Percentiles rank a stretch among this genome's conserved stretches.
phyloP scores from a whole-genome alignment of 2,797 vertebrate species.

The Sebastes cheni region DNA sequence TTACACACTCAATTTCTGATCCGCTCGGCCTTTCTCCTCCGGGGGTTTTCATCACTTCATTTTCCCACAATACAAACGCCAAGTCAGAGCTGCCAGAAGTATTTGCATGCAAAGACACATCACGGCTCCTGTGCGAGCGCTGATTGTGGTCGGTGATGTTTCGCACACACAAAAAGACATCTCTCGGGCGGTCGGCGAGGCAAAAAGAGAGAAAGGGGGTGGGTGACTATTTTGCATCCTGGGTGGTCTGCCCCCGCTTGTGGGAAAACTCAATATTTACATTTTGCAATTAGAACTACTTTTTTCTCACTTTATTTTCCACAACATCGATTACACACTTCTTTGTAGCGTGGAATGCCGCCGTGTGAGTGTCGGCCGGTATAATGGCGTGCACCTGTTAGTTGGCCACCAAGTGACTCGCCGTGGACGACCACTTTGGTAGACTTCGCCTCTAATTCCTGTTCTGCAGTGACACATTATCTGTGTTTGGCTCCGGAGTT shows the following conservation, averaged over 20 bases:
- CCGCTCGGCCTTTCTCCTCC: slow-evolving; percentile 23
- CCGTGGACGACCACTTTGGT: slow-evolving; percentile 35
- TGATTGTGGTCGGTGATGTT: slow-evolving; percentile 78
- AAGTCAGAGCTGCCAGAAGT: slow-evolving; percentile 63
- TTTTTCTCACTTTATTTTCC: slow-evolving; percentile 85
- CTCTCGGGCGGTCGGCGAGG: slow-evolving; percentile 75
- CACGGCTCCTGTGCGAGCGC: slow-evolving; percentile 66
- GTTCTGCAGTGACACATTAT: slow-evolving; percentile 27
- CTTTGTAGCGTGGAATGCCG: slow-evolving; percentile 66
- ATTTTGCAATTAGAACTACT: slow-evolving; percentile 89
- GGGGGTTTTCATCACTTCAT: slow-evolving; percentile 70
- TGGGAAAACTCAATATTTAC: slow-evolving; percentile 91
- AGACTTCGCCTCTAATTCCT: slow-evolving; percentile 35
- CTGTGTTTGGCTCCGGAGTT: slow-evolving; percentile 12
- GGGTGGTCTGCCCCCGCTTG: slow-evolving; percentile 88
- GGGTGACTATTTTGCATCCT: slow-evolving; percentile 86
- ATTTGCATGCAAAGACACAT: slow-evolving; percentile 78
- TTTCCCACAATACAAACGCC: slow-evolving; percentile 68
- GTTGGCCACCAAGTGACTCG: slow-evolving; percentile 50
- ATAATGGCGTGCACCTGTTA: slow-evolving; percentile 81
- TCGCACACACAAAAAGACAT: slow-evolving; percentile 80
- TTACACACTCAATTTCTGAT: slow-evolving; percentile 35
- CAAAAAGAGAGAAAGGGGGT: slow-evolving; percentile 72
- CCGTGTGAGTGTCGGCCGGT: slow-evolving; percentile 34
- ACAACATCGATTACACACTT: slow-evolving; percentile 81